phyloP scores from a whole-genome alignment of 1,140 invertebrate genomes.

The Apolygus lucorum region DNA sequence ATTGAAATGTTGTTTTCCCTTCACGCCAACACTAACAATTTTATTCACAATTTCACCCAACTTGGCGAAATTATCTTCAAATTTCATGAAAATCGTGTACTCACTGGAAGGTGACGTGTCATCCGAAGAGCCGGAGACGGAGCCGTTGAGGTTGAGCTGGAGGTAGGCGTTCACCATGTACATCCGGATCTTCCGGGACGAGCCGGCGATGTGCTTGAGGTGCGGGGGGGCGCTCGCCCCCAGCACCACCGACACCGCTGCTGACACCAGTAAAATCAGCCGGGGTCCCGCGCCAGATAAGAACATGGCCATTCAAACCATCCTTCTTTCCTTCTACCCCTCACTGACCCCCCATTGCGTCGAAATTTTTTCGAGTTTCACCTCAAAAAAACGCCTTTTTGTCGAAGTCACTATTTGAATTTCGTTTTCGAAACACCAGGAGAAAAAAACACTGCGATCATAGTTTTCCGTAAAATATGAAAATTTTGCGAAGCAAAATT shows the following conservation, averaged over 20 bases:
- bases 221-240: constrained; percentile 49
- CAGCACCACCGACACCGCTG: constrained; percentile 12
- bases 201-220: constrained; percentile 61
- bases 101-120: not conserved
- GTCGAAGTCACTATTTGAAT: no score
- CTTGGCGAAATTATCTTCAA: no score
- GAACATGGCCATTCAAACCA: constrained; percentile 19
- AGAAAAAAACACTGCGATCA: no score
- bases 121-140: constrained; percentile 59
- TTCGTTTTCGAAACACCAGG: no score
- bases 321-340: not conserved
- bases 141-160: constrained; percentile 66
- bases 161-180: constrained; percentile 69
- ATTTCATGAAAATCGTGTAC: not conserved
- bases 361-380: no score
- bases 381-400: no score
- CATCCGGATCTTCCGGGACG: constrained; percentile 65
- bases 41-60: no score
- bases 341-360: not conserved
- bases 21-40: no score
- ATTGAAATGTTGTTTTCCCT: no score
- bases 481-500: no score
- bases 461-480: no score
- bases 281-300: not conserved
- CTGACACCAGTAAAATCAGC: constrained; percentile 28